phyloP scores from a whole-genome alignment of 1,140 invertebrate genomes.

The Drosophila oshimai region DNA sequence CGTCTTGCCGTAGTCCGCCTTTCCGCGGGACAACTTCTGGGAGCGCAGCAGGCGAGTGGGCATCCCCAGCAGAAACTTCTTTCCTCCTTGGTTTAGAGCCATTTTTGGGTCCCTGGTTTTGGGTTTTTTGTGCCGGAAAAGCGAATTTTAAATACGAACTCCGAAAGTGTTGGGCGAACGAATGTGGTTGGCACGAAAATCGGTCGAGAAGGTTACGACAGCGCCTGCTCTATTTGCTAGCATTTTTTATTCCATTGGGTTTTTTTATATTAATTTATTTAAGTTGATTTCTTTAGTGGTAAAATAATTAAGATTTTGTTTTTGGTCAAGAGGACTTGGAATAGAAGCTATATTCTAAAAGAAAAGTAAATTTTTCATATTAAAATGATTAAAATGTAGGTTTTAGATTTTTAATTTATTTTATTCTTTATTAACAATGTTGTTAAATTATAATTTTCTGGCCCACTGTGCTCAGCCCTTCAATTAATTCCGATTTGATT shows the following conservation, averaged over 20 bases:
- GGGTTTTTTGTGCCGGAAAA: not conserved
- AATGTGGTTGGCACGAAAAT: not conserved
- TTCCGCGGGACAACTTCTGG: constrained; percentile 4
- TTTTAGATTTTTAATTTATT: not conserved
- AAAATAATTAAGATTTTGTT: too few relatives aligned
- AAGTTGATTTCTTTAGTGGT: too few relatives aligned
- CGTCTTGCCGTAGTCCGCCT: constrained; percentile 84
- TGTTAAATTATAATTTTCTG: too few relatives aligned
- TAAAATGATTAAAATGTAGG: too few relatives aligned
- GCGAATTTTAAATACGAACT: not conserved
- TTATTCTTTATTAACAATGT: too few relatives aligned
- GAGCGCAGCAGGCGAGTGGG: not conserved
- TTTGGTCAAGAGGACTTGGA: too few relatives aligned
- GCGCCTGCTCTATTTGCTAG: not conserved
- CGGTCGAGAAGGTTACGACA: not conserved
- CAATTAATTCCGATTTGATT: constrained; percentile 56
- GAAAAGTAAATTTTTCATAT: too few relatives aligned
- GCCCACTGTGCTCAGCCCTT: constrained; percentile 1
- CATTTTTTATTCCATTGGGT: too few relatives aligned
- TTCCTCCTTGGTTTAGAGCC: not conserved
- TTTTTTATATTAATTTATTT: too few relatives aligned
- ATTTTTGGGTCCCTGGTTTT: not conserved
- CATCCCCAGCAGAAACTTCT: not conserved
- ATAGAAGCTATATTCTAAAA: too few relatives aligned
- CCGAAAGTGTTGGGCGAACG: not conserved